A percentile compares a stretch with the other conserved stretches of the same genome.
Evolutionary conservation across 1,140 invertebrate species (phyloP).

Genomic region (Apis dorsata): DNA sequence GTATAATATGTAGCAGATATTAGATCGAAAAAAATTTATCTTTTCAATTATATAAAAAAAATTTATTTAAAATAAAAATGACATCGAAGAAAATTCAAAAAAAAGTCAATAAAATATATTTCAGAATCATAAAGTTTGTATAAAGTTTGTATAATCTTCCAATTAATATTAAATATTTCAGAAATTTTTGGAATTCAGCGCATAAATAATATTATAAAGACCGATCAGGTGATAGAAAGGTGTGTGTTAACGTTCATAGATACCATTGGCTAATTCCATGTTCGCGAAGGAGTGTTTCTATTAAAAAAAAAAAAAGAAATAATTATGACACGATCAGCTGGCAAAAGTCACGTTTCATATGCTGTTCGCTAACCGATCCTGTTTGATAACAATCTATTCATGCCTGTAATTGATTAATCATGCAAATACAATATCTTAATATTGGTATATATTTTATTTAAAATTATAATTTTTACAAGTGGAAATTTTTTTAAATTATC

Average conservation of each 20-base stretch:
- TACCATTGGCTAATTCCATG: constrained; percentile 2
- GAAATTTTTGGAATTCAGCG: not conserved
- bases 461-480: not conserved
- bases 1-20: no score
- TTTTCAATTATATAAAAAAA: not conserved
- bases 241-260: not conserved
- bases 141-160: no score
- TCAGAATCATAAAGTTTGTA: no score
- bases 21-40: no score
- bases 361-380: not conserved
- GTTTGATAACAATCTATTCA: not conserved
- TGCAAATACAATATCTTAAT: not conserved
- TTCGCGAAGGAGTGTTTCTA: not conserved
- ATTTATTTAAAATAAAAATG: not conserved
- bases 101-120: no score
- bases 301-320: not conserved
- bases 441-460: not conserved
- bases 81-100: not conserved
- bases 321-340: not conserved
- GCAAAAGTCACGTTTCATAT: not conserved
- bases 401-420: not conserved
- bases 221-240: constrained; percentile 40
- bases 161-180: not conserved
- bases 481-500: not conserved
- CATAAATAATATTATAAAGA: not conserved